phyloP scores from a whole-genome alignment of 2,113 vertebrate species.

The Anguilla japonica region DNA sequence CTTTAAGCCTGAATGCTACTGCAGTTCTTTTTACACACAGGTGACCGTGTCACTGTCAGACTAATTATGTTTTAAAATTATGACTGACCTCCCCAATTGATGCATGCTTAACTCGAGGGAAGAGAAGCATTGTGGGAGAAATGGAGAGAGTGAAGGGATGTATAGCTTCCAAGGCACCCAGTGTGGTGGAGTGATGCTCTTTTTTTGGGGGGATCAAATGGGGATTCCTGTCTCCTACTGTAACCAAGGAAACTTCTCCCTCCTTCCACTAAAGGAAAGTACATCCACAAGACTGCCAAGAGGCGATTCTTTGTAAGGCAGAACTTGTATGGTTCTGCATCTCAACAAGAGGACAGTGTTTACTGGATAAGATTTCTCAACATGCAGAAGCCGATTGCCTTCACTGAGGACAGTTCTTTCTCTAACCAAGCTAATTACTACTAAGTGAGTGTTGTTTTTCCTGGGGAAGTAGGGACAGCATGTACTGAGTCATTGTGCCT shows the following conservation, averaged over 20 bases:
- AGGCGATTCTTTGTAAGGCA: neutral
- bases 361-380: too few species aligned
- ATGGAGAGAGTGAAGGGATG: too few species aligned
- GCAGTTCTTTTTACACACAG: neutral
- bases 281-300: too few species aligned
- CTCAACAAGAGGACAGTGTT: too few species aligned
- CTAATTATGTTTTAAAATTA: neutral
- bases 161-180: too few species aligned
- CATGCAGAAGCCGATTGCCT: too few species aligned
- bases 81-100: neutral
- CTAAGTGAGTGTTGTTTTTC: too few species aligned
- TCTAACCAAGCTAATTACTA: too few species aligned
- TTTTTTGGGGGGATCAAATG: neutral
- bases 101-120: neutral
- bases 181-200: neutral
- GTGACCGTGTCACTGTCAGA: neutral
- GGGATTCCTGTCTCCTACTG: too few species aligned
- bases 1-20: neutral
- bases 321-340: neutral
- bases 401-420: too few species aligned
- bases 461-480: neutral
- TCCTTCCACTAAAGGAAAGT: too few species aligned
- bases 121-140: too few species aligned
- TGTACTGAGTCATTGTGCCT: neutral
- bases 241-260: neutral